These are phyloP conservation scores for Uromys caudimaculatus DNA, from an alignment of 2,797 vertebrate species.

Conservation along the genomic window DNA sequence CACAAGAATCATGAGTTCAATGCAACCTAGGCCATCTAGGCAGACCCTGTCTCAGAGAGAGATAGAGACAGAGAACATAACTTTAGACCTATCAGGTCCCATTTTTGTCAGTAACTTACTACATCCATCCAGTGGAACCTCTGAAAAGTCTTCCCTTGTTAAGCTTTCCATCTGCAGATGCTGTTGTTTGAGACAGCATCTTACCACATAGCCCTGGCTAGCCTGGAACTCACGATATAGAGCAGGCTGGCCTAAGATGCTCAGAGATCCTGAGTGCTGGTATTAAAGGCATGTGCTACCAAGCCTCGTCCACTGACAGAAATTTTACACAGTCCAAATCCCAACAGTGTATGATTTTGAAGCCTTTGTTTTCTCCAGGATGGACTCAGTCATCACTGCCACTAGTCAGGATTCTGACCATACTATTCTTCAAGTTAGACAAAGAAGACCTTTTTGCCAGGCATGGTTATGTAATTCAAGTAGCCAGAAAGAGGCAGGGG, in stretches of 20 bases:
- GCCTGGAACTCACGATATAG: background rate
- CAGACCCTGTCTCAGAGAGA: background rate
- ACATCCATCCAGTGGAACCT: background rate
- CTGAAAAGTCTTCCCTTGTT: background rate
- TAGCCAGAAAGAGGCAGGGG: background rate
- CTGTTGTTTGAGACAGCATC: background rate
- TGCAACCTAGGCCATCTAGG: background rate
- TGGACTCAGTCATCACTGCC: fast-evolving
- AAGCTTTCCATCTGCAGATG: background rate
- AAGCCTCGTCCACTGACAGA: background rate
- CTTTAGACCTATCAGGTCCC: background rate
- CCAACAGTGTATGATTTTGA: background rate
- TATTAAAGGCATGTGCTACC: background rate
- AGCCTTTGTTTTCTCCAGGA: background rate
- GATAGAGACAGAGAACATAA: background rate
- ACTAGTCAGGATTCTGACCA: background rate
- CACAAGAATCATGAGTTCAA: background rate
- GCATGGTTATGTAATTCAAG: background rate
- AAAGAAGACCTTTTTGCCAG: background rate
- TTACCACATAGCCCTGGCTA: background rate
- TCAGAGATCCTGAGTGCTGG: background rate
- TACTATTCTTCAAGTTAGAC: fast-evolving
- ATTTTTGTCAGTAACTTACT: background rate
- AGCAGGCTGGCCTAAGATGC: background rate
- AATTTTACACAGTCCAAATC: background rate